A percentile compares a stretch with the other conserved stretches of the same genome.
Conservation (phyloP, 1,140 invertebrate genomes). For the Megalonaias nervosa region DNA sequence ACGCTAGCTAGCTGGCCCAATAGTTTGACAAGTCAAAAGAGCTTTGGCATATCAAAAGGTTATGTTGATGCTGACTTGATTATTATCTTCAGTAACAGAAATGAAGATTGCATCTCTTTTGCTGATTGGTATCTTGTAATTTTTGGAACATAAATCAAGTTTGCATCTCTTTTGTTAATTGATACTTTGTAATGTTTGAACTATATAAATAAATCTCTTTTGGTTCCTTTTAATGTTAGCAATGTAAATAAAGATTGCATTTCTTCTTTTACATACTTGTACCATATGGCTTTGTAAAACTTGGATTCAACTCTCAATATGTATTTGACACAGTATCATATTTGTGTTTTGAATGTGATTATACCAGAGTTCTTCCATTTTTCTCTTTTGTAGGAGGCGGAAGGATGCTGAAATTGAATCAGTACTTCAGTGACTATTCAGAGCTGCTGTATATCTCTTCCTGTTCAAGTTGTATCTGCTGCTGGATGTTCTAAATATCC, state of each 20-base stretch:
- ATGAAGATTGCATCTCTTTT: neutral
- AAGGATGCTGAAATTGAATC: constrained; percentile 44
- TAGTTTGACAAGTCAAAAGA: no score
- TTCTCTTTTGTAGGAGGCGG: constrained; percentile 41
- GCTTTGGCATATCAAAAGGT: no score
- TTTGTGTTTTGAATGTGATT: neutral
- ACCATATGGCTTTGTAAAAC: neutral
- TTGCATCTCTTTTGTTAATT: neutral
- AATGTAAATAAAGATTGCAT: constrained; percentile 5
- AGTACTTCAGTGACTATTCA: constrained; percentile 54
- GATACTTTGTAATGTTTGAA: no score
- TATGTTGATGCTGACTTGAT: no score
- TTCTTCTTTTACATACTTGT: neutral
- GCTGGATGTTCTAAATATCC: no score
- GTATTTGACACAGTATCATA: neutral
- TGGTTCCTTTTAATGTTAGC: neutral
- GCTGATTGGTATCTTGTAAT: neutral
- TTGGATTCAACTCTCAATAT: neutral
- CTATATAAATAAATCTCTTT: neutral
- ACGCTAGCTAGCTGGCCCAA: no score
- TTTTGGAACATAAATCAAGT: constrained; percentile 2
- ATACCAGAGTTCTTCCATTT: neutral
- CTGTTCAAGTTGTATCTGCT: constrained; percentile 37
- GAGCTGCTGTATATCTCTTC: constrained; percentile 35
- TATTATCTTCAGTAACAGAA: no score